A percentile compares a stretch with the other conserved stretches of the same genome.
phyloP scores from a whole-genome alignment of 2,888 invertebrate genomes.

The Priocnemis perturbator region DNA sequence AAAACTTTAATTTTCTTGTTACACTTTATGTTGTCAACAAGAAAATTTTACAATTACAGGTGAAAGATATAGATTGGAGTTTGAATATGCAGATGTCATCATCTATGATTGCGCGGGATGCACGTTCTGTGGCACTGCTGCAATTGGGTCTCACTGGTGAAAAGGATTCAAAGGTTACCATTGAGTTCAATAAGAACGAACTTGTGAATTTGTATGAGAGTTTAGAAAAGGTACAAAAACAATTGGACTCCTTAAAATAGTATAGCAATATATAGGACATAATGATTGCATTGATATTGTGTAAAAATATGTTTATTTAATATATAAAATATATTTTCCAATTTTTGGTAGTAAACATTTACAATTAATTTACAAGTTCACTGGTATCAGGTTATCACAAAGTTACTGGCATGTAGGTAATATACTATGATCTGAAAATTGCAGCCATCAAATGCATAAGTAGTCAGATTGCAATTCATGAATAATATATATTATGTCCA shows the following conservation, averaged over 20 bases:
- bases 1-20: not conserved
- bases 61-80: slow-evolving; percentile 67
- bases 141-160: slow-evolving; percentile 62
- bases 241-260: slow-evolving; percentile 68
- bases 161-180: slow-evolving; percentile 57
- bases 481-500: not conserved
- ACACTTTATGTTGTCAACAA: too few relatives aligned
- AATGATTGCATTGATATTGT: slow-evolving; percentile 5
- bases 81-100: slow-evolving; percentile 68
- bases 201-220: slow-evolving; percentile 63
- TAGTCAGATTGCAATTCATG: too few relatives aligned
- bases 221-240: slow-evolving; percentile 67
- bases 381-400: not conserved
- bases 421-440: not conserved
- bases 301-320: slow-evolving; percentile 13
- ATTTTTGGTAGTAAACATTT: slow-evolving; percentile 18
- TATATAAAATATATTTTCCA: slow-evolving; percentile 37
- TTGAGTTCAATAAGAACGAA: slow-evolving; percentile 65
- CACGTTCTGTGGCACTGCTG: slow-evolving; percentile 62
- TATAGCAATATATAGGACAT: slow-evolving; percentile 10
- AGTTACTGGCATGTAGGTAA: not conserved
- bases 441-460: too few relatives aligned
- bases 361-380: slow-evolving; percentile 21
- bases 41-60: slow-evolving; percentile 36
- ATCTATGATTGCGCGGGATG: slow-evolving; percentile 60